phyloP scores from a whole-genome alignment of 2,113 vertebrate genomes.

The Podarcis raffonei region DNA sequence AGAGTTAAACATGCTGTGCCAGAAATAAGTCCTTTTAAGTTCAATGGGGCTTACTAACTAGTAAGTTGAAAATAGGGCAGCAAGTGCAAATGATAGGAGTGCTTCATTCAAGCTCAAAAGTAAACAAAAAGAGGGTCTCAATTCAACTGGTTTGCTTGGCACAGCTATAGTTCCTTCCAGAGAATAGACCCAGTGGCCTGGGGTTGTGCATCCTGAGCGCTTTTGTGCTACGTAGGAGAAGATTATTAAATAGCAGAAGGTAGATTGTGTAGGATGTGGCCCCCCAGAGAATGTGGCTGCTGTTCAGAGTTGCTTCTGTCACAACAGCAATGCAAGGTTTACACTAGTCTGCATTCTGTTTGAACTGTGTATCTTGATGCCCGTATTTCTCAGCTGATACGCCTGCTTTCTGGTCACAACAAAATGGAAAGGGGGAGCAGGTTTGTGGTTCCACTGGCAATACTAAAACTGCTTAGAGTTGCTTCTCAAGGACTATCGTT shows the following conservation, averaged over 20 bases:
- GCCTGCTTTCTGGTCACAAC: not conserved
- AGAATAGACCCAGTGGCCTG: not conserved
- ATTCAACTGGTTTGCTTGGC: too few relatives aligned
- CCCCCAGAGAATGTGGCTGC: not conserved
- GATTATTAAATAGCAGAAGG: not conserved
- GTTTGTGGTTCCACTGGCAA: not conserved
- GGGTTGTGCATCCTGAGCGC: not conserved
- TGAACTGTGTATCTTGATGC: not conserved
- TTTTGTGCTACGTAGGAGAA: not conserved
- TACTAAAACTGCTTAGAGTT: not conserved
- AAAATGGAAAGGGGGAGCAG: not conserved
- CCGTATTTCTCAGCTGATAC: not conserved
- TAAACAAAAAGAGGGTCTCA: not conserved
- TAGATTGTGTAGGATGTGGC: not conserved
- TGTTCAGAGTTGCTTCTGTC: not conserved
- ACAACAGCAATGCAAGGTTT: not conserved
- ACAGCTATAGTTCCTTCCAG: not conserved
- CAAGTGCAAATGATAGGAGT: not conserved
- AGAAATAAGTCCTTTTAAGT: not conserved
- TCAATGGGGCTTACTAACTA: not conserved
- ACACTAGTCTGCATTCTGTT: not conserved
- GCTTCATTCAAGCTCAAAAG: too few relatives aligned
- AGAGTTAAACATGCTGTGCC: not conserved
- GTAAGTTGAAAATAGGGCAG: not conserved
- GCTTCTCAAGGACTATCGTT: not conserved